Conservation (phyloP, 2,797 vertebrate species). For the Acanthurus tractus region DNA sequence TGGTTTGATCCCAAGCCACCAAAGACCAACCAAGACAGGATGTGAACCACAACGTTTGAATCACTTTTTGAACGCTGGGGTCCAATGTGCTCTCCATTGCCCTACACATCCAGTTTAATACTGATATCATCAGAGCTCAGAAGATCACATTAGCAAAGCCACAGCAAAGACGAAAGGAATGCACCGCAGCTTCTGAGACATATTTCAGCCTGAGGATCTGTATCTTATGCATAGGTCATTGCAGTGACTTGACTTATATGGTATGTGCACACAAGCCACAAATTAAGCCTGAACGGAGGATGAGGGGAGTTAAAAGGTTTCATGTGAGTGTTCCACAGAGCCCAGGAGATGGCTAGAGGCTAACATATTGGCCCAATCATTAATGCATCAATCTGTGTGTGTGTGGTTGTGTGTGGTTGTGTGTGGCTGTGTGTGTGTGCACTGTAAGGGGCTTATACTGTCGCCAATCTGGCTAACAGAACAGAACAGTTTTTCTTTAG, state of each 20-base stretch:
- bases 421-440: conserved; percentile 16
- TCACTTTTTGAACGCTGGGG: conserved; percentile 82
- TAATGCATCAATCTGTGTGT: conserved; percentile 66
- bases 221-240: conserved; percentile 60
- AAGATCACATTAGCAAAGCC: conserved; percentile 57
- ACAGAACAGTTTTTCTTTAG: conserved; percentile 53
- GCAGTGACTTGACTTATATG: conserved; percentile 70
- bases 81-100: conserved; percentile 99
- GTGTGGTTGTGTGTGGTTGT: conserved; percentile 25
- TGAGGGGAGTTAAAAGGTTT: conserved; percentile 66
- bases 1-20: neutral
- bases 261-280: conserved; percentile 74
- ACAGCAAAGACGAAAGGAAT: conserved; percentile 67
- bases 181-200: conserved; percentile 58
- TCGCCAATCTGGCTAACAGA: conserved; percentile 63
- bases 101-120: conserved; percentile 92
- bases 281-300: conserved; percentile 57
- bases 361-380: conserved; percentile 83
- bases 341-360: conserved; percentile 76
- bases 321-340: conserved; percentile 61
- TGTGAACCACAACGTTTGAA: conserved; percentile 82
- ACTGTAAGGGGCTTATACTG: conserved; percentile 37
- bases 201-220: conserved; percentile 64
- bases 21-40: conserved; percentile 58
- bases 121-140: conserved; percentile 49